Evolutionary conservation across 2,113 vertebrate species (phyloP).

Genomic region (Muntiacus muntjak): DNA sequence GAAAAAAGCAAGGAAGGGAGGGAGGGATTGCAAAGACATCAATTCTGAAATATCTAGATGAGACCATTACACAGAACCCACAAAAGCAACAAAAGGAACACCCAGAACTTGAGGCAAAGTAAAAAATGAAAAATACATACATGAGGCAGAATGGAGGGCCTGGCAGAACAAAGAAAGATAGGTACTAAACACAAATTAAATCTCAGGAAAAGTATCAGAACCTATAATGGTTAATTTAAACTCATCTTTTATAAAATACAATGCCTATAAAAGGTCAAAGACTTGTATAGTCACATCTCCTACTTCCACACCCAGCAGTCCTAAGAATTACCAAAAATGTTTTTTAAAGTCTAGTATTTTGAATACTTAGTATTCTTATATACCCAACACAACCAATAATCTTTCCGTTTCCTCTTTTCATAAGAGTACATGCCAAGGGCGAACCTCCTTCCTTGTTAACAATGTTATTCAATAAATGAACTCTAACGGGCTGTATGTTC

Average conservation of each 20-base stretch:
- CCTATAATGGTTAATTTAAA: not conserved
- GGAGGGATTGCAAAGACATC: not conserved
- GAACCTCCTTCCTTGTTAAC: not conserved
- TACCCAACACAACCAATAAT: not conserved
- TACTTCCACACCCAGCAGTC: not conserved
- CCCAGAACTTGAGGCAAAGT: not conserved
- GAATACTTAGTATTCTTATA: not conserved
- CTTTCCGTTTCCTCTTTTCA: not conserved
- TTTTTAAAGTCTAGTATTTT: not conserved
- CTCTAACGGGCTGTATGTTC: not conserved
- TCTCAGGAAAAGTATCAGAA: not conserved
- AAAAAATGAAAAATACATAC: not conserved
- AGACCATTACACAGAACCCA: not conserved
- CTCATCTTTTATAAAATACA: not conserved
- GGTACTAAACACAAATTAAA: not conserved
- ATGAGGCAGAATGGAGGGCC: not conserved
- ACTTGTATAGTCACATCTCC: not conserved
- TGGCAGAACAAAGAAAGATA: not conserved
- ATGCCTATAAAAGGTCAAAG: not conserved
- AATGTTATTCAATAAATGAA: not conserved
- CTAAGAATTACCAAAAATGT: not conserved
- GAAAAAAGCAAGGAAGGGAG: not conserved
- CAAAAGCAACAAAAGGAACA: not conserved
- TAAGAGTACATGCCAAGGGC: not conserved
- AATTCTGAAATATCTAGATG: not conserved